Evolutionary conservation across 2,888 invertebrate genomes (phyloP), one percentile per base, ranked within the genome.

Genomic region (Theretra japonica): DNA sequence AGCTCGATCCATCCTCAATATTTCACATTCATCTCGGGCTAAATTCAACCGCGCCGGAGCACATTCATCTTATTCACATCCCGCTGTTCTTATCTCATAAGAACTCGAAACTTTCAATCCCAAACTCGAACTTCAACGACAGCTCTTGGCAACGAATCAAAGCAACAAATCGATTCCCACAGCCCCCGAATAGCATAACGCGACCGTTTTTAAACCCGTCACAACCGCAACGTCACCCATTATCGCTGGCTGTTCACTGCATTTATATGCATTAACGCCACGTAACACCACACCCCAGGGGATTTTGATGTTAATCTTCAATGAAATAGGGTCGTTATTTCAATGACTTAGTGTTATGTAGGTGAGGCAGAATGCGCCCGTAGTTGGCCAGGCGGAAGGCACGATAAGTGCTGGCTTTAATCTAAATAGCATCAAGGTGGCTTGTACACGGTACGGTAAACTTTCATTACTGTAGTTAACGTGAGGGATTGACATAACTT

Each of bases 341-440:
- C 79, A 79, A 80, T 79, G 77, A 71, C 68, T 73, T 77, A 76
- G 71, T 71, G 73, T 73, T 79, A 79, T 82, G 75, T 81, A 80
- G 80, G 81, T 82, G 81, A 83, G 77, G 83, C 76, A 85, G 86
- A 86, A 85, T 84, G 86, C 85, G 83, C 86, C 82, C 80, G 80
- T 81, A 88, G 86, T 87, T 86, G 82, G 83, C 86, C 85, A 87
- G 80, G 87, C 88, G 91, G 90, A 92, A 91, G 84, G 86, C 80
- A 81, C 80, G 92, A 92, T 92, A 94, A 92, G 90, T 92, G 86
- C 86, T 81, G 76, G 85, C 85, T 88, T 90, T 92, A 92, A 93
- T 92, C 92, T 91, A 91, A 93, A 93, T 90, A 90, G 88, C 87
- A 91, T 89, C 90, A 86, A 86, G 85, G 83, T 86, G 81, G 80